A percentile compares a stretch with the other conserved stretches of the same genome.
phyloP scores from a whole-genome alignment of 2,888 invertebrate species.

The Stenodera caucasica region DNA sequence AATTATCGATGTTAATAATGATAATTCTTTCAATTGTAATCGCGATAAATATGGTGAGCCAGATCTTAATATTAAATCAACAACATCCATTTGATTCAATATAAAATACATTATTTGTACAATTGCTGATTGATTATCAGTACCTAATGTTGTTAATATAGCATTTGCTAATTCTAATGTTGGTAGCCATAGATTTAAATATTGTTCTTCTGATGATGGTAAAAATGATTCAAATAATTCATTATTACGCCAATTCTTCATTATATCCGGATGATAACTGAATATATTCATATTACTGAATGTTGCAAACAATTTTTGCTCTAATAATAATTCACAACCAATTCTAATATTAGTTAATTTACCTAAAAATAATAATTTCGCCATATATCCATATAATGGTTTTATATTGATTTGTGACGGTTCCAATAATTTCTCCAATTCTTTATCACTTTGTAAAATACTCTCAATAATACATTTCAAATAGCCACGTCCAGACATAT shows the following conservation, averaged over 20 bases:
- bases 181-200: constrained; percentile 81
- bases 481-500: constrained; percentile 68
- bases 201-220: constrained; percentile 69
- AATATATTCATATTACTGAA: constrained; percentile 71
- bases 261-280: constrained; percentile 71
- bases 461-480: constrained; percentile 82
- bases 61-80: constrained; percentile 75
- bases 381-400: constrained; percentile 82
- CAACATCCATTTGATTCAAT: constrained; percentile 78
- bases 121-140: constrained; percentile 80
- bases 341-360: constrained; percentile 68
- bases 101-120: constrained; percentile 80
- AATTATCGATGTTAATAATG: constrained; percentile 66
- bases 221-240: constrained; percentile 57
- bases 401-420: constrained; percentile 64
- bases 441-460: constrained; percentile 72
- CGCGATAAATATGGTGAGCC: constrained; percentile 67
- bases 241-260: constrained; percentile 44
- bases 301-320: constrained; percentile 63
- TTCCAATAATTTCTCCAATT: constrained; percentile 67
- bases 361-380: constrained; percentile 79
- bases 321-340: constrained; percentile 68
- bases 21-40: constrained; percentile 72
- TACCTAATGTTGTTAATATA: constrained; percentile 78
- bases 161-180: constrained; percentile 80